These are phyloP conservation scores for Macrotus californicus DNA, from an alignment of 2,113 vertebrate genomes.

Conservation along the genomic window DNA sequence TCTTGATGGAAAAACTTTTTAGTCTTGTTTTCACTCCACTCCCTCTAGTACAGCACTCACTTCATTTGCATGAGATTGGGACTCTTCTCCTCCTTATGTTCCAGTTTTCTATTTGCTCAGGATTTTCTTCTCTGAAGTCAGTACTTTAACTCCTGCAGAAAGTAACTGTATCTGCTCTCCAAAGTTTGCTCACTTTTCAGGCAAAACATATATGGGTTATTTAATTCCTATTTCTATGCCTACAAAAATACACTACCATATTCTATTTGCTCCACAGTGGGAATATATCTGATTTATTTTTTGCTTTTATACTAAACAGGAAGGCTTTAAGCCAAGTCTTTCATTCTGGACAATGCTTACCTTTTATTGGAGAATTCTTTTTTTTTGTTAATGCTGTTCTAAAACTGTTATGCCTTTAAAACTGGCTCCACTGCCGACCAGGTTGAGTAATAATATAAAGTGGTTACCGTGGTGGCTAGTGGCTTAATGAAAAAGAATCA, in stretches of 20 bases:
- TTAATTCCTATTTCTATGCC: conserved; percentile 41
- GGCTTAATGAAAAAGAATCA: conserved; percentile 25
- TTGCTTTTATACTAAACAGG: background rate
- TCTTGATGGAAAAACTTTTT: background rate
- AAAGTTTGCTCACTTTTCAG: background rate
- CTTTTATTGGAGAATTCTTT: conserved; percentile 20
- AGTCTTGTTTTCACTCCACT: background rate
- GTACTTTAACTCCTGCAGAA: background rate
- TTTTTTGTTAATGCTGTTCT: conserved; percentile 35
- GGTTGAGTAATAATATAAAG: conserved; percentile 3
- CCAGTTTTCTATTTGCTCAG: background rate
- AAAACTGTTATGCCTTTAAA: background rate
- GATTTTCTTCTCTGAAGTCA: conserved; percentile 31
- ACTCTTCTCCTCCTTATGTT: background rate
- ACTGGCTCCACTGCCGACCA: background rate
- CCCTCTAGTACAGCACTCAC: background rate
- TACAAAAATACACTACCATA: conserved; percentile 4
- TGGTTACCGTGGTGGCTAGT: background rate
- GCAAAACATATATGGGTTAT: background rate
- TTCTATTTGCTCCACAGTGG: conserved; percentile 24
- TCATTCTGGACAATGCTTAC: conserved; percentile 17
- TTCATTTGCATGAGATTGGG: background rate
- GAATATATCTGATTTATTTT: conserved; percentile 42
- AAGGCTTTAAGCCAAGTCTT: conserved; percentile 44
- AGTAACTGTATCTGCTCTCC: background rate